Conservation (phyloP, 2,888 invertebrate species). For the Magallana nippona region DNA sequence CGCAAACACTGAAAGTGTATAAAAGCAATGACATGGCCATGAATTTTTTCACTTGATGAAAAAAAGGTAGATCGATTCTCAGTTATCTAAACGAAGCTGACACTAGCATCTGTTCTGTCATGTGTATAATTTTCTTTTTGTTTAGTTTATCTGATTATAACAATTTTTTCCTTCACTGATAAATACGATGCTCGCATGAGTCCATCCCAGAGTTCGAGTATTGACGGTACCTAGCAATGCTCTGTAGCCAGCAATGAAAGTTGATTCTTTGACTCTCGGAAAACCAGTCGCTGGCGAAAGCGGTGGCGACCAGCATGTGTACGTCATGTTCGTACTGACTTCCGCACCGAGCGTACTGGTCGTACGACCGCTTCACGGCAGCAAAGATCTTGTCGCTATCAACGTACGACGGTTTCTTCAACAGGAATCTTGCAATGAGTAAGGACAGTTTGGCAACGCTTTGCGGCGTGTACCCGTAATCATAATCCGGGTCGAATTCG, state of each 20-base stretch:
- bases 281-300: slow-evolving; percentile 77
- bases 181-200: background rate
- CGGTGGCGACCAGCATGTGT: slow-evolving; percentile 77
- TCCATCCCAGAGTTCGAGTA: slow-evolving; percentile 1
- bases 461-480: slow-evolving; percentile 72
- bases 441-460: slow-evolving; percentile 72
- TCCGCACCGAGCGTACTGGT: slow-evolving; percentile 68
- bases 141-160: background rate
- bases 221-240: slow-evolving; percentile 64
- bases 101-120: too few species aligned
- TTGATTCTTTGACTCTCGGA: slow-evolving; percentile 65
- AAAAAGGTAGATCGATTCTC: too few species aligned
- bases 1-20: too few species aligned
- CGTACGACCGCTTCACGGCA: slow-evolving; percentile 72
- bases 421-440: slow-evolving; percentile 69
- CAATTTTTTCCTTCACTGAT: background rate
- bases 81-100: too few species aligned
- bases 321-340: slow-evolving; percentile 72
- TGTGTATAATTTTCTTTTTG: too few species aligned
- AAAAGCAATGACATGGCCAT: too few species aligned
- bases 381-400: slow-evolving; percentile 70
- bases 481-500: slow-evolving; percentile 72
- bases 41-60: too few species aligned
- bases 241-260: slow-evolving; percentile 74
- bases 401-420: slow-evolving; percentile 70